Percentiles rank a stretch among this genome's conserved stretches.
These are phyloP conservation scores for Macrochelys suwanniensis DNA, from an alignment of 2,797 vertebrate genomes.

Conservation along the genomic window DNA sequence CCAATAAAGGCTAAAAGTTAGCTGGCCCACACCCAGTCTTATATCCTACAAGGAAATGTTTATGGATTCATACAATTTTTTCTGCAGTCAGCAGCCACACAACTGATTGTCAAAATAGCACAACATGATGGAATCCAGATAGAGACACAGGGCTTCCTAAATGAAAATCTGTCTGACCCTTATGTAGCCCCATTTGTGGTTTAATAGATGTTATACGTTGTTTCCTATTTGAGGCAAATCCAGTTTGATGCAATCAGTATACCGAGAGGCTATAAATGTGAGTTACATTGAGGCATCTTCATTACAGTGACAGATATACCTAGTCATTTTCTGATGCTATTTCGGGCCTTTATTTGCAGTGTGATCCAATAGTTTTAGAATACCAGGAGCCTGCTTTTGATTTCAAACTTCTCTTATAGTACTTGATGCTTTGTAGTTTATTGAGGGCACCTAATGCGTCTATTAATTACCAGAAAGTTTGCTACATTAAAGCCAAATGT, in stretches of 20 bases:
- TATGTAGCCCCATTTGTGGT: slow-evolving; percentile 34
- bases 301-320: slow-evolving; percentile 4
- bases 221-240: slow-evolving; percentile 66
- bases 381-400: background rate
- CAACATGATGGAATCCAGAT: slow-evolving; percentile 64
- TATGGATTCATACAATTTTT: slow-evolving; percentile 61
- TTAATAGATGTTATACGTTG: slow-evolving; percentile 63
- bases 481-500: background rate
- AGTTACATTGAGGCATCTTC: background rate
- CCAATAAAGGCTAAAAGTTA: slow-evolving; percentile 67
- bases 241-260: slow-evolving; percentile 57
- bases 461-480: background rate
- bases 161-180: slow-evolving; percentile 77
- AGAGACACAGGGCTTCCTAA: slow-evolving; percentile 47
- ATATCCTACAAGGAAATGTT: slow-evolving; percentile 74
- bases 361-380: slow-evolving; percentile 51
- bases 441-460: background rate
- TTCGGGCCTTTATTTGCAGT: slow-evolving; percentile 27
- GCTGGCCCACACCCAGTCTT: slow-evolving; percentile 34
- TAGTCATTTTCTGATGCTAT: background rate
- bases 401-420: background rate
- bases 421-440: background rate
- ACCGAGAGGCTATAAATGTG: slow-evolving; percentile 14
- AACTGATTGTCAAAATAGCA: slow-evolving; percentile 75
- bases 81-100: slow-evolving; percentile 74